Conservation (phyloP, 2,797 vertebrate species). For the Chrysocyon brachyurus region DNA sequence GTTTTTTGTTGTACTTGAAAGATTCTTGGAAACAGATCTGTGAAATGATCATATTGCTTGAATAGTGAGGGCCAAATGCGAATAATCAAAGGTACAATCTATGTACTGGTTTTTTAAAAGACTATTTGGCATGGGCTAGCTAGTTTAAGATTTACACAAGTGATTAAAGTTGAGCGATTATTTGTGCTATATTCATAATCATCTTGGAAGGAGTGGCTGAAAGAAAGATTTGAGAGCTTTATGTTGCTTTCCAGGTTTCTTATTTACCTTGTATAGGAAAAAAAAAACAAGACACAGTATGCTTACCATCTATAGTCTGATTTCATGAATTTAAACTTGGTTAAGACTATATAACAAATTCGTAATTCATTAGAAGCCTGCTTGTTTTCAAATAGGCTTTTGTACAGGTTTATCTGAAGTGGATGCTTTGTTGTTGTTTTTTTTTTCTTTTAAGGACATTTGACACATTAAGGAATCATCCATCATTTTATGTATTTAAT, state of each 20-base stretch:
- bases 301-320: slow-evolving; percentile 30
- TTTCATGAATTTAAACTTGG: slow-evolving; percentile 60
- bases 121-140: slow-evolving; percentile 5
- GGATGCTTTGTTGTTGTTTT: slow-evolving; percentile 61
- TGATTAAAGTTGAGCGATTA: slow-evolving; percentile 41
- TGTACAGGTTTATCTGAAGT: slow-evolving; percentile 61
- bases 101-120: slow-evolving; percentile 51
- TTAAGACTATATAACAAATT: slow-evolving; percentile 67
- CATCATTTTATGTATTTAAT: slow-evolving; percentile 99
- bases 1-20: slow-evolving; percentile 63
- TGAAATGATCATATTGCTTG: slow-evolving; percentile 34
- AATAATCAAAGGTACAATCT: slow-evolving; percentile 44
- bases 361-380: slow-evolving; percentile 62
- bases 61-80: slow-evolving; percentile 59
- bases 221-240: slow-evolving; percentile 48
- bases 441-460: slow-evolving; percentile 93
- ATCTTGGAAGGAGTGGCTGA: slow-evolving; percentile 23
- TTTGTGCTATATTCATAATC: slow-evolving; percentile 32
- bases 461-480: slow-evolving; percentile 98
- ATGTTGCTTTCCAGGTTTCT: slow-evolving; percentile 46
- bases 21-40: slow-evolving; percentile 60
- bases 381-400: slow-evolving; percentile 36
- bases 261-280: slow-evolving; percentile 40
- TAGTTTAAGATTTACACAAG: slow-evolving; percentile 43
- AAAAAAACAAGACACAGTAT: not conserved